phyloP scores from a whole-genome alignment of 2,113 vertebrate species.

The Siphamia tubifer region DNA sequence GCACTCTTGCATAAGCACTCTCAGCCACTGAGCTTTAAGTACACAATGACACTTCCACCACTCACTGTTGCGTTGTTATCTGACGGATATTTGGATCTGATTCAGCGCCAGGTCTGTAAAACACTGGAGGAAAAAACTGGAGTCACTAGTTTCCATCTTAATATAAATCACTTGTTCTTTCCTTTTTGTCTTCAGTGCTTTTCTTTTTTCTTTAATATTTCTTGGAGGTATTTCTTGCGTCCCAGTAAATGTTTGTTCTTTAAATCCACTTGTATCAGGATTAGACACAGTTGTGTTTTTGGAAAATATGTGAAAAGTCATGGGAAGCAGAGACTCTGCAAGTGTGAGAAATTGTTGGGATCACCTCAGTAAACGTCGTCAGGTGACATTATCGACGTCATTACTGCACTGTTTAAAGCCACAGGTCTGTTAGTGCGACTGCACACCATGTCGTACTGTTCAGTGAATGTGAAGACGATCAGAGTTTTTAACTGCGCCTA shows the following conservation, averaged over 20 bases:
- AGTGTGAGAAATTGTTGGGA: slow-evolving; percentile 36
- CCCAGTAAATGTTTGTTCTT: no score
- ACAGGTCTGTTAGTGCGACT: neutral
- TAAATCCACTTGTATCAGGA: no score
- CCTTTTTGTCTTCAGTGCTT: neutral
- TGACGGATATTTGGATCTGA: slow-evolving; percentile 2
- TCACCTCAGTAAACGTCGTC: neutral
- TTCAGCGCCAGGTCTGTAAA: no score
- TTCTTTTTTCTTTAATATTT: neutral
- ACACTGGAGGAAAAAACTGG: no score
- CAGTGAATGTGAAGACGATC: neutral
- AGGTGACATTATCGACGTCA: neutral
- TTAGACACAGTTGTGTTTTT: neutral
- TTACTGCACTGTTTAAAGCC: neutral
- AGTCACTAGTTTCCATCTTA: no score
- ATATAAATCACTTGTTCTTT: neutral
- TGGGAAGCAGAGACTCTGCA: slow-evolving; percentile 3
- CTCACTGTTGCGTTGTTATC: neutral
- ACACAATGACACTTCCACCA: neutral
- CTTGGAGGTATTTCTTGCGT: no score
- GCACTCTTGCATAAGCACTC: slow-evolving; percentile 23
- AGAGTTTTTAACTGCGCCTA: neutral
- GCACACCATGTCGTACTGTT: neutral
- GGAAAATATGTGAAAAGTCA: slow-evolving; percentile 2
- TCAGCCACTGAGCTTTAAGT: neutral